These are phyloP conservation scores for Ophonus ardosiacus DNA, from an alignment of 2,888 invertebrate species.

Conservation along the genomic window DNA sequence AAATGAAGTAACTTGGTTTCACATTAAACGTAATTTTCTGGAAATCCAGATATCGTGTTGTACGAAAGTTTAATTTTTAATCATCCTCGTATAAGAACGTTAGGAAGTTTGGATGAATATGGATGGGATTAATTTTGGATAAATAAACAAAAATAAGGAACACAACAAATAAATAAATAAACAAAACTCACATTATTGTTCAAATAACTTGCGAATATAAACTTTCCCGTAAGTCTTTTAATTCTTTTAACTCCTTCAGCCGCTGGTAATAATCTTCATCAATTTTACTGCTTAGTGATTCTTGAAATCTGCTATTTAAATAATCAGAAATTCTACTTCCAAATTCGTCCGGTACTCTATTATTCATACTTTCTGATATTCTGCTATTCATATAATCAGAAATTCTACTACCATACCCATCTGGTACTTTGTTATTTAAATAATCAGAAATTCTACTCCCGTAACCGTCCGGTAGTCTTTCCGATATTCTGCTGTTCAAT, in stretches of 20 bases:
- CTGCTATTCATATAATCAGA: background rate
- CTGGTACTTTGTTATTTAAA: background rate
- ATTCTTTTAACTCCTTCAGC: slow-evolving; percentile 38
- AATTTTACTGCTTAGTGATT: background rate
- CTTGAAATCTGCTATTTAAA: background rate
- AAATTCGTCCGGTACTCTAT: background rate
- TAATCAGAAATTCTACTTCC: background rate
- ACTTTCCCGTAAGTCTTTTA: slow-evolving; percentile 47
- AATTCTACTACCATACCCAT: too few species aligned
- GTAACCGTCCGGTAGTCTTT: background rate
- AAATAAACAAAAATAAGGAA: background rate
- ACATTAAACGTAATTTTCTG: too few species aligned
- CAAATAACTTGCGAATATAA: slow-evolving; percentile 54
- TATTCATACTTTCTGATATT: background rate
- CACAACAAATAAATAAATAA: slow-evolving; percentile 7
- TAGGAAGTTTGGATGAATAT: too few species aligned
- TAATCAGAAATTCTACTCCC: background rate
- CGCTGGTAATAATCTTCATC: slow-evolving; percentile 33
- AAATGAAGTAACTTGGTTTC: too few species aligned
- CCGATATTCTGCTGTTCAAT: background rate
- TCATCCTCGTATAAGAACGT: too few species aligned
- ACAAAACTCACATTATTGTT: background rate
- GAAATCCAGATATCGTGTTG: too few species aligned
- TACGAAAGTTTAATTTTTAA: too few species aligned
- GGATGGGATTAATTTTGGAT: background rate